Conservation (phyloP, 1,140 invertebrate genomes). For the Hydropsyche tenuis region DNA sequence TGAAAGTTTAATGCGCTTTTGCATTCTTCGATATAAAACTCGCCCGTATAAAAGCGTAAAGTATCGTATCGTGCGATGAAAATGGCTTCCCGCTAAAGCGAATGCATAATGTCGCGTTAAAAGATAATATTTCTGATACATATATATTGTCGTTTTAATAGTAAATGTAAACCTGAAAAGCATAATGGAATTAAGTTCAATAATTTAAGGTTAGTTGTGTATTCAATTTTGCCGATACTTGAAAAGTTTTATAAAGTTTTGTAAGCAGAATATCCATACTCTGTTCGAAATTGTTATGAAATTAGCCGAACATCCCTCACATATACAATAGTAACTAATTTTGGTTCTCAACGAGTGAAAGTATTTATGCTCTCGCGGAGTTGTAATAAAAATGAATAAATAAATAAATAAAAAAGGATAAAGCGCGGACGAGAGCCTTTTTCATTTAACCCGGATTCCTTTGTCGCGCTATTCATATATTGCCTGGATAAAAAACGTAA, state of each 20-base stretch:
- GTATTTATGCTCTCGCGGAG: background rate
- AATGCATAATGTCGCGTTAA: background rate
- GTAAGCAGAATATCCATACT: too few relatives aligned
- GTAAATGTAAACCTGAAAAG: background rate
- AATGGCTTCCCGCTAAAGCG: too few relatives aligned
- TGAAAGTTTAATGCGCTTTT: constrained; percentile 29
- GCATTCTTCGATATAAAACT: constrained; percentile 20
- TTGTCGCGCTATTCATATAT: constrained; percentile 15
- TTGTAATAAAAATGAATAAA: background rate
- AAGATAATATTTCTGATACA: constrained; percentile 7
- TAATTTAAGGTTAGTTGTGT: too few relatives aligned
- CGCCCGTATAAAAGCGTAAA: constrained; percentile 7
- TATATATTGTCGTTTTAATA: constrained; percentile 13
- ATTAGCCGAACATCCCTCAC: too few relatives aligned
- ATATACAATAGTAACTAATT: too few relatives aligned
- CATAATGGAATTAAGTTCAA: too few relatives aligned
- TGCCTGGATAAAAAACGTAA: background rate
- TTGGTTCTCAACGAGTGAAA: too few relatives aligned
- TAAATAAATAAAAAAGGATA: background rate
- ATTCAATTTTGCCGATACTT: too few relatives aligned
- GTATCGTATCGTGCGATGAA: background rate
- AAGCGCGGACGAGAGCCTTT: background rate
- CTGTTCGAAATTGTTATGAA: too few relatives aligned
- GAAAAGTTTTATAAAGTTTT: too few relatives aligned
- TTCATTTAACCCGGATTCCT: constrained; percentile 12